Evolutionary conservation across 2,797 vertebrate species (phyloP).

Genomic region (Silurus lanzhouensis): DNA sequence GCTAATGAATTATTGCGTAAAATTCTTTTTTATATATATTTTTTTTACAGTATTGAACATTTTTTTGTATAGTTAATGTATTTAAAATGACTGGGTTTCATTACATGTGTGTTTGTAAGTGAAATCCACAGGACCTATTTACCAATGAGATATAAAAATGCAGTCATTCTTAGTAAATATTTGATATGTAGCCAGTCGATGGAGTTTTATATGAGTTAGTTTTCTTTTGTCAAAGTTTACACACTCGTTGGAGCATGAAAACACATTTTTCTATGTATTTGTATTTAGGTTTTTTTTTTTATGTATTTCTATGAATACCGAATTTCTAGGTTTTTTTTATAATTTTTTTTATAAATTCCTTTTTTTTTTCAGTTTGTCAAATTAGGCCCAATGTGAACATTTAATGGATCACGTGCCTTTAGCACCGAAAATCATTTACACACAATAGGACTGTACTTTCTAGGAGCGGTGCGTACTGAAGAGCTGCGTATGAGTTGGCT

Average conservation of each 20-base stretch:
- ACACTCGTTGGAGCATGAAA: neutral
- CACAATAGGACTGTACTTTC: neutral
- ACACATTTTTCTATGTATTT: neutral
- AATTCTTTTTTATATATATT: too few relatives aligned
- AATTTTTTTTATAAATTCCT: too few relatives aligned
- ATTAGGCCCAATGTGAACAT: neutral
- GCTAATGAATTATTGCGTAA: too few relatives aligned
- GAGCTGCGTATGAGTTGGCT: constrained; percentile 19
- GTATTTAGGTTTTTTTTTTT: neutral
- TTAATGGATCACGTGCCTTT: neutral
- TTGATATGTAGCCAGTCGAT: neutral
- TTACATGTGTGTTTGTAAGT: neutral
- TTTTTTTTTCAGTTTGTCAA: neutral
- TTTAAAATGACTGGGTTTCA: too few relatives aligned
- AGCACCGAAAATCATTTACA: neutral
- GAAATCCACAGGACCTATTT: neutral
- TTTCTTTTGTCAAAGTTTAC: neutral
- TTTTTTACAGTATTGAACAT: too few relatives aligned
- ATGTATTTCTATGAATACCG: neutral
- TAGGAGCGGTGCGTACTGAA: neutral
- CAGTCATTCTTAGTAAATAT: neutral
- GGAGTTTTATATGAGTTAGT: neutral
- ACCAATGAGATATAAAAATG: neutral
- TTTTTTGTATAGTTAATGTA: too few relatives aligned
- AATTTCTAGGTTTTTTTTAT: neutral